These are phyloP conservation scores for Takifugu ocellatus DNA, from an alignment of 2,797 vertebrate genomes.

Conservation along the genomic window DNA sequence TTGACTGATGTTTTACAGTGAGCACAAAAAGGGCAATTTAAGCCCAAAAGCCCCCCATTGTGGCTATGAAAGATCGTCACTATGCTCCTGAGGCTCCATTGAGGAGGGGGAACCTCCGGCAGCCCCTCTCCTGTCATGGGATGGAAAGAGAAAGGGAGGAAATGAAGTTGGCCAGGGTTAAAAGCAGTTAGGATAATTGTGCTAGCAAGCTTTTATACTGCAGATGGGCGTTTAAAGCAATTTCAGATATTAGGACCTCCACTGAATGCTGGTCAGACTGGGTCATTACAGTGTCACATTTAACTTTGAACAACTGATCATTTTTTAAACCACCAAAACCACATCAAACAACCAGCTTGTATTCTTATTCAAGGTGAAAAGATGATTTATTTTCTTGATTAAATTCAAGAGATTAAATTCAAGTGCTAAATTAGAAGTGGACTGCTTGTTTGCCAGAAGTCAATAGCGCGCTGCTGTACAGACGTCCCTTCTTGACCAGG, in stretches of 20 bases:
- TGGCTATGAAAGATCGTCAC: slow-evolving; percentile 43
- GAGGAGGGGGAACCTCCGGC: slow-evolving; percentile 16
- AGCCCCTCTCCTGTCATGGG: slow-evolving; percentile 25
- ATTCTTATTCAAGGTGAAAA: no score
- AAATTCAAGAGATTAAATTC: no score
- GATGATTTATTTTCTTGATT: no score
- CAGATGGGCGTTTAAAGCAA: not conserved
- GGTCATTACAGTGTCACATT: no score
- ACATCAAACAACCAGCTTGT: no score
- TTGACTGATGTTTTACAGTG: slow-evolving; percentile 45
- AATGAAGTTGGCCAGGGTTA: slow-evolving; percentile 25
- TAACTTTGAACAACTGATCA: no score
- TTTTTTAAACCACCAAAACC: no score
- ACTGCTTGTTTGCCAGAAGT: no score
- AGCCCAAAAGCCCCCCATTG: slow-evolving; percentile 39
- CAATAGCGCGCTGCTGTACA: no score
- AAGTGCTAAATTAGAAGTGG: no score
- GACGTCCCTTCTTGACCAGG: no score
- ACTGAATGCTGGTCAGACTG: no score
- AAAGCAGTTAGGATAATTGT: slow-evolving; percentile 11
- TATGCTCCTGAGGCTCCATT: slow-evolving; percentile 43
- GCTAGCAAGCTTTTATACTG: slow-evolving; percentile 5
- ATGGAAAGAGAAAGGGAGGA: slow-evolving; percentile 10
- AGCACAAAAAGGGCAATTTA: slow-evolving; percentile 56
- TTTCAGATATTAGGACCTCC: not conserved